phyloP scores from a whole-genome alignment of 2,797 vertebrate genomes.

The Silurus aristotelis region DNA sequence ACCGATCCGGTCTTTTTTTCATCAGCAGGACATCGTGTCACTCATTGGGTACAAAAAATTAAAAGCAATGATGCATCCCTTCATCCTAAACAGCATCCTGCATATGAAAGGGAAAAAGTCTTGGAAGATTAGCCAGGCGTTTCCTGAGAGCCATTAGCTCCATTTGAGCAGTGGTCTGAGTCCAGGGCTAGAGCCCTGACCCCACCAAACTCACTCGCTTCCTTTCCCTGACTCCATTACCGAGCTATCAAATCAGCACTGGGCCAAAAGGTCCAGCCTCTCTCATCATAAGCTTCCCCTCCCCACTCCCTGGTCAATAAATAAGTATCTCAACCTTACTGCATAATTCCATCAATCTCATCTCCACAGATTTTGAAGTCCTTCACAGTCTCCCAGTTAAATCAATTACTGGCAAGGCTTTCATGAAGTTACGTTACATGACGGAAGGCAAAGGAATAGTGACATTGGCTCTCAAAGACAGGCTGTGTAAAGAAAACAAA shows the following conservation, averaged over 20 bases:
- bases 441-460: slow-evolving; percentile 39
- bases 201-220: slow-evolving; percentile 23
- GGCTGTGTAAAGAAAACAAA: slow-evolving; percentile 7
- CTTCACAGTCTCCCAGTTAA: slow-evolving; percentile 64
- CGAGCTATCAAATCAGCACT: slow-evolving; percentile 61
- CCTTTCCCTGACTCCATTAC: slow-evolving; percentile 53
- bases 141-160: slow-evolving; percentile 41
- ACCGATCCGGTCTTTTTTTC: background rate
- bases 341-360: slow-evolving; percentile 63
- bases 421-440: slow-evolving; percentile 57
- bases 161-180: slow-evolving; percentile 51
- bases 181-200: slow-evolving; percentile 40
- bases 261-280: slow-evolving; percentile 61
- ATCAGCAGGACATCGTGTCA: background rate
- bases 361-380: slow-evolving; percentile 62
- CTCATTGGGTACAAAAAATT: slow-evolving; percentile 6
- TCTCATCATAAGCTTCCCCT: slow-evolving; percentile 58
- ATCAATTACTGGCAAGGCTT: slow-evolving; percentile 59
- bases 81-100: slow-evolving; percentile 4
- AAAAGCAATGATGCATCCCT: slow-evolving; percentile 12
- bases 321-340: slow-evolving; percentile 59
- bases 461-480: slow-evolving; percentile 39
- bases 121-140: background rate
- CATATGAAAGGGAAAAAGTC: slow-evolving; percentile 9
- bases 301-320: slow-evolving; percentile 63